These are phyloP conservation scores for Drosophila eohydei DNA, from an alignment of 2,888 invertebrate genomes.

Conservation along the genomic window DNA sequence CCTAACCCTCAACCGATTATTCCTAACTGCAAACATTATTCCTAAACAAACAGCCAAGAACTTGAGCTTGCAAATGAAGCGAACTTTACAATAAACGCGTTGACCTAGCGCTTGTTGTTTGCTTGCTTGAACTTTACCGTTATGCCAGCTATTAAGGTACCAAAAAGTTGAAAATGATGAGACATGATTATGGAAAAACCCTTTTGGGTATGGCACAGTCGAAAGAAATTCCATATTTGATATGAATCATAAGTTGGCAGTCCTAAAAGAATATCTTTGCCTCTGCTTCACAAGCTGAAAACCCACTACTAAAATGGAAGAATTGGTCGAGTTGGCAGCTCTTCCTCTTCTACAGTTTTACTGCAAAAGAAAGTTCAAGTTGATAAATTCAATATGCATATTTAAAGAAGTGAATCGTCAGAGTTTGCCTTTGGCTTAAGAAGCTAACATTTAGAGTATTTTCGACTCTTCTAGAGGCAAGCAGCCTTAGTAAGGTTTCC, in stretches of 20 bases:
- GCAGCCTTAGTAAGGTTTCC: too few relatives aligned
- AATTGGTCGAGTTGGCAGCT: too few relatives aligned
- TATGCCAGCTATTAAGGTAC: constrained; percentile 61
- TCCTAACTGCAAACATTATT: constrained; percentile 27
- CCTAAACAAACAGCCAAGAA: constrained; percentile 5
- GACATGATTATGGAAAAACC: not conserved
- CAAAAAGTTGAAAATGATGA: not conserved
- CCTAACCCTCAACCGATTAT: constrained; percentile 36
- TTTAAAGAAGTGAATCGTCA: too few relatives aligned
- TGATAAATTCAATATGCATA: too few relatives aligned
- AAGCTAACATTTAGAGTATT: too few relatives aligned
- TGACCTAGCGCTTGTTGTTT: constrained; percentile 44
- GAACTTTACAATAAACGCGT: not conserved
- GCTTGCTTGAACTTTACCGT: constrained; percentile 56
- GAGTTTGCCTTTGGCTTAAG: too few relatives aligned
- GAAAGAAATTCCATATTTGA: not conserved
- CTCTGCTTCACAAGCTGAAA: too few relatives aligned
- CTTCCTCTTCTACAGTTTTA: too few relatives aligned
- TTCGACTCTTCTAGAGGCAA: too few relatives aligned
- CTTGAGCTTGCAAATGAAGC: constrained; percentile 7
- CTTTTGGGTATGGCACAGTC: too few relatives aligned
- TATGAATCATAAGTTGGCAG: not conserved
- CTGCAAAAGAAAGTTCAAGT: too few relatives aligned
- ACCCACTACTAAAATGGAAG: too few relatives aligned
- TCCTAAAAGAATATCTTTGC: not conserved